Evolutionary conservation across 37 sponge, comb jelly and placozoan species (phyloP).

Genomic region (Chondrilla cf. caribensis): DNA sequence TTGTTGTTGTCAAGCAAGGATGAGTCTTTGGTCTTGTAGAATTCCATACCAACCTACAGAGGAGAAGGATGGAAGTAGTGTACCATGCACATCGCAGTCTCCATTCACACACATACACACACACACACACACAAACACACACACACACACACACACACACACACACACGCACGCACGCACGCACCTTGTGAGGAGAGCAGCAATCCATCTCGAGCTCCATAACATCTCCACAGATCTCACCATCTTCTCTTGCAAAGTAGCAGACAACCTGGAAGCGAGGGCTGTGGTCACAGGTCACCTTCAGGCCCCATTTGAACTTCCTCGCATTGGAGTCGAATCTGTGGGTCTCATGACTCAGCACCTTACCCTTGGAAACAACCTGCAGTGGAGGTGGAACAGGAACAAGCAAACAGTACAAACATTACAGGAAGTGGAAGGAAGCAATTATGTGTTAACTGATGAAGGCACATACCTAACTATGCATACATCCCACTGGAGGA

Average conservation of each 20-base stretch:
- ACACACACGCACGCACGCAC: too few species aligned
- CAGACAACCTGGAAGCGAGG: slow-evolving; percentile 46
- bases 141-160: too few species aligned
- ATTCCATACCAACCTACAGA: slow-evolving; percentile 21
- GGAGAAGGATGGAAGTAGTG: too few species aligned
- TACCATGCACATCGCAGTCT: too few species aligned
- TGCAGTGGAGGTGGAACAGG: background rate
- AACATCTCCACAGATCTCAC: slow-evolving; percentile 53
- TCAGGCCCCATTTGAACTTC: background rate
- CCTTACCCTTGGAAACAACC: background rate
- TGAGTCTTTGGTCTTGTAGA: background rate
- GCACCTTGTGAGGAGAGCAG: too few species aligned
- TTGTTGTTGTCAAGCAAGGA: slow-evolving; percentile 3
- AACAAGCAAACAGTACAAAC: background rate
- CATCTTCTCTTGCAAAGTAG: slow-evolving; percentile 56
- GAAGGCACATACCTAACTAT: background rate
- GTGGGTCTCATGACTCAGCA: background rate
- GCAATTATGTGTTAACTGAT: background rate
- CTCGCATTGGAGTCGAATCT: too few species aligned
- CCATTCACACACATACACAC: too few species aligned
- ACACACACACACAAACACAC: too few species aligned
- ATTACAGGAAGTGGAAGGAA: background rate
- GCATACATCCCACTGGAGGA: background rate
- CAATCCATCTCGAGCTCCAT: slow-evolving; percentile 24
- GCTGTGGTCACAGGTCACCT: slow-evolving; percentile 5